Base-by-base conservation (phyloP, 2,113 vertebrate genomes). In the Trematocara zebra region DNA sequence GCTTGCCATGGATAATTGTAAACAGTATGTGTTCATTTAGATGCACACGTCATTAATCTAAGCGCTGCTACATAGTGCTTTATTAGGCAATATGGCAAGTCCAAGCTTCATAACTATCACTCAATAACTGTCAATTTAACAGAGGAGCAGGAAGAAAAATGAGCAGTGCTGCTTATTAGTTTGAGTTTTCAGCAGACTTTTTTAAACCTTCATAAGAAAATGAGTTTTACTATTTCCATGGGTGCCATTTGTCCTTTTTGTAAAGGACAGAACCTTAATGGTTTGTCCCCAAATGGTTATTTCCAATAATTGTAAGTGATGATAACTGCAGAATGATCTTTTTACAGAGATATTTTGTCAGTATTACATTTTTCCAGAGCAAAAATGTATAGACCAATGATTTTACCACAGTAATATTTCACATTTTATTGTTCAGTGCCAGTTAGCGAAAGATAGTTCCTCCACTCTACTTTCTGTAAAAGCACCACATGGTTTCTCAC, bases 11-110 rank as follows among this genome's bases (percentile, higher is more conserved):
- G 79, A 79, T 85, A 90, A 85, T 74, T 31, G 42, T 74, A 49
- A 49, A 82, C 69, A 87, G 49, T 81, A 23, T 82, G 67, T 79
- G 86, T 78, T 83, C 54, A 85, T 83, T 88, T 85, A 83, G 37
- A 40, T 76, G 61, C 80, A 84, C 67, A 84, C 67, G 59, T 79
- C 80, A 90, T 86, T 84, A 81, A 86, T 84, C 69, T 23, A 59
- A 82, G 40, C 2, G 3, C 59, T 37, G 40, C 72, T 18, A 57
- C 72, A 72, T 11, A 64, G 76, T 18, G 53, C 35, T 89, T 82
- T 40, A 81, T 82, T 56, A 61, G 61, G 37, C 80, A 56, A 79
- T 18, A 64, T 80, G 80, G 64, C 61, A 52, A 57, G 49, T 78
- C 37, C 79, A 78, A 33, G 69, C 69, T 83, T 83, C 53, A 83